Evolutionary conservation across 2,797 vertebrate species (phyloP).

Genomic region (Paratrypauchen microcephalus): DNA sequence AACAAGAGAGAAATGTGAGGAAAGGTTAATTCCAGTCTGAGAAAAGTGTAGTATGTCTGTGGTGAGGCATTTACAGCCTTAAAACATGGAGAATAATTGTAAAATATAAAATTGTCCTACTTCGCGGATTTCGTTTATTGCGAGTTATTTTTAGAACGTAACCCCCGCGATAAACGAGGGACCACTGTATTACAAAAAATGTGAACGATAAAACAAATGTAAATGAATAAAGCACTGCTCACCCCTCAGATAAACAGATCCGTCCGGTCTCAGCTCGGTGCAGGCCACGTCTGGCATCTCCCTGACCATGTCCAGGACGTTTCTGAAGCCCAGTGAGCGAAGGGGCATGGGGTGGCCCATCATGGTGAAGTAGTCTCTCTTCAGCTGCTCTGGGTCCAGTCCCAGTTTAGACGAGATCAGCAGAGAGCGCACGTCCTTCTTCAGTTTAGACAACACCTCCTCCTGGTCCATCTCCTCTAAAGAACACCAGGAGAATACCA

Average conservation of each 20-base stretch:
- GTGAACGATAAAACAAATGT: too few species aligned
- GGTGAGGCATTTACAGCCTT: too few species aligned
- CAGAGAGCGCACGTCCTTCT: slow-evolving; percentile 87
- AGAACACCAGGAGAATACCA: not conserved
- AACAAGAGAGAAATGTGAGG: too few species aligned
- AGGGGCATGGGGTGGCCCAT: slow-evolving; percentile 84
- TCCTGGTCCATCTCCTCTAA: slow-evolving; percentile 69
- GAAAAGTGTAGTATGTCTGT: too few species aligned
- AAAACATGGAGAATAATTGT: too few species aligned
- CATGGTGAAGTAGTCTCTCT: slow-evolving; percentile 80
- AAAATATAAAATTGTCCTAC: too few species aligned
- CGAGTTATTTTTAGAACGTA: too few species aligned
- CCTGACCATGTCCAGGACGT: slow-evolving; percentile 82
- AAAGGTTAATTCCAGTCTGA: too few species aligned
- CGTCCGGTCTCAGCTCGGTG: slow-evolving; percentile 62
- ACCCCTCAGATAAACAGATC: slow-evolving; percentile 80
- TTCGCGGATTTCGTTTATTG: too few species aligned
- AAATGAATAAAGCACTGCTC: not conserved
- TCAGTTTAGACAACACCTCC: slow-evolving; percentile 72
- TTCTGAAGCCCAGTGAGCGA: slow-evolving; percentile 78
- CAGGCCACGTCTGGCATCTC: slow-evolving; percentile 87
- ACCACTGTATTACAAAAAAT: too few species aligned
- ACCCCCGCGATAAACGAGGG: too few species aligned
- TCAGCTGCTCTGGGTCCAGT: slow-evolving; percentile 77
- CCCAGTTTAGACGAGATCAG: slow-evolving; percentile 84